Base-by-base conservation (phyloP, 2,113 vertebrate species). In the Amazona guildingii region DNA sequence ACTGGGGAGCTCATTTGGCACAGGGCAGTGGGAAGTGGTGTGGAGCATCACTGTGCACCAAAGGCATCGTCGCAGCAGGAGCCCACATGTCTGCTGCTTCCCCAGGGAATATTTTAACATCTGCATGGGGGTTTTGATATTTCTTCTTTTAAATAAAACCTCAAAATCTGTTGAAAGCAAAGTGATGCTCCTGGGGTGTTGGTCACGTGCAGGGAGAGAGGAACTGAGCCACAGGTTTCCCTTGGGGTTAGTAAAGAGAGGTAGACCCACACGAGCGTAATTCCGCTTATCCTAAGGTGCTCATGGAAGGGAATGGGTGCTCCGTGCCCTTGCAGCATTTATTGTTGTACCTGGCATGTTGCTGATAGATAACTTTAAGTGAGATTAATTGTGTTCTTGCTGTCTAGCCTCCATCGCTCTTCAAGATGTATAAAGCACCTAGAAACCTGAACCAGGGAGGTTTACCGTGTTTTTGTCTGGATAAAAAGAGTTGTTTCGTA, bases 191-290 rank as follows among this genome's bases (percentile, higher is more conserved):
- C 33, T 11, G 27, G 33, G 13, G 31, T 18, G 7, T 63, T 46
- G 11, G 25, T 19, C 17, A 28, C 0, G 0, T 7, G 2, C 17
- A 2, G 33, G 27, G 31, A 10, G 48, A 23, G 35, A 31, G 12
- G 27, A 29, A 21, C 49, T 23, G 44, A 87, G 61, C 44, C 33
- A 15, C 33, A 2, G 35, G 33, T 61, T 81, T 78, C 33, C 5
- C 27, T 29, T 3, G 1, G 37, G 33, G 17, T 51, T 19, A 17
- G 41, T 33, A 49, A 27, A 48, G 29, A 39, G 63, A 33, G 31
- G 48, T 17, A 11, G 57, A 51, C 8, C 44, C 44, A 27, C 8
- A 2, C 0, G 1, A 43, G 23, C 2, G 1, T 19, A 75, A 51
- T 74, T 83, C 52, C 16, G 20, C 1, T 35, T 14, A 17, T 52